A percentile compares a stretch with the other conserved stretches of the same genome.
These are phyloP conservation scores for Cremastinae sp. DNA, from an alignment of 2,888 invertebrate genomes.

Conservation along the genomic window DNA sequence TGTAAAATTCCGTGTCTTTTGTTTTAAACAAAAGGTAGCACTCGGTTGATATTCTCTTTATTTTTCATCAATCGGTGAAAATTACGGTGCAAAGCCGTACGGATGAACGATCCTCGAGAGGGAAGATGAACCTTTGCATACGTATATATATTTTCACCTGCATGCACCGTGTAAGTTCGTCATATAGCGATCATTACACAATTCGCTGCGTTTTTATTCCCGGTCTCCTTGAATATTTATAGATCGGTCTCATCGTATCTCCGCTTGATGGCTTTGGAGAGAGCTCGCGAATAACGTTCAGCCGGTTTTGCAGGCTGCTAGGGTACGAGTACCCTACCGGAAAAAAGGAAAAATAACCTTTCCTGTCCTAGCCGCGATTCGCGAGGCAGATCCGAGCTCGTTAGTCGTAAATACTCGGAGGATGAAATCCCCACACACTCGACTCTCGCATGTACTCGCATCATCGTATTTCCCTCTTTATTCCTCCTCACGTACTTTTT, in stretches of 20 bases:
- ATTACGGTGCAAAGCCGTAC: no score
- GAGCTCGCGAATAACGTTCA: background rate
- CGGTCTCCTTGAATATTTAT: slow-evolving; percentile 37
- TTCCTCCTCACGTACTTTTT: background rate
- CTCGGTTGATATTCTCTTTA: no score
- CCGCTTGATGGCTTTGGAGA: slow-evolving; percentile 12
- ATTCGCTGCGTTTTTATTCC: slow-evolving; percentile 18
- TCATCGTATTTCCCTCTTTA: background rate
- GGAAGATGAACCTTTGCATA: background rate
- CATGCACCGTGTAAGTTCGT: background rate
- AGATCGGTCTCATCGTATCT: slow-evolving; percentile 1
- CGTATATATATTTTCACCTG: background rate
- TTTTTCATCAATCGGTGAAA: no score
- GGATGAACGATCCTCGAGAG: no score
- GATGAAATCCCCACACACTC: background rate
- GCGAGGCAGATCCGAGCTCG: slow-evolving; percentile 22
- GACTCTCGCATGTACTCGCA: no score
- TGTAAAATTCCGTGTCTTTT: no score
- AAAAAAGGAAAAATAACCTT: slow-evolving; percentile 14
- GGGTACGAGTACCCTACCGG: background rate
- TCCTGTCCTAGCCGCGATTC: background rate
- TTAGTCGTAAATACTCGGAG: slow-evolving; percentile 26
- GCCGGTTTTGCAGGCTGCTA: background rate
- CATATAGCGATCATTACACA: slow-evolving; percentile 28
- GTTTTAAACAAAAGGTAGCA: no score